Percentiles rank a stretch among this genome's conserved stretches.
phyloP scores from a whole-genome alignment of 1,140 invertebrate genomes.

The Eriosoma lanigerum region DNA sequence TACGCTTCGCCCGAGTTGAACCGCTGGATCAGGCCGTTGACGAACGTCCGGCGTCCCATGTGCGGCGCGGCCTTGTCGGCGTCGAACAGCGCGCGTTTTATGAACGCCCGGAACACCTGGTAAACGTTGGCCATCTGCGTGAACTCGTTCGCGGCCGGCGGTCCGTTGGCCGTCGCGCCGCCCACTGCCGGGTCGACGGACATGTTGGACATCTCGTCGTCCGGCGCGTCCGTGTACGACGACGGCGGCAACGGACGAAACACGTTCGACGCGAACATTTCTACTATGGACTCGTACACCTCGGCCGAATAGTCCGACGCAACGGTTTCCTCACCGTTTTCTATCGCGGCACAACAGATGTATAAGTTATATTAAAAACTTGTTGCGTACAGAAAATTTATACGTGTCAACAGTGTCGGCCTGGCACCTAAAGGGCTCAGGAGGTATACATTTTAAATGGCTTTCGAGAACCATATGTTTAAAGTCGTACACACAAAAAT shows the following conservation, averaged over 20 bases:
- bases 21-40: background rate
- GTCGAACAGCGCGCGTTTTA: background rate
- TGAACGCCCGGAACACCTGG: background rate
- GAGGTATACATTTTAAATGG: too few relatives aligned
- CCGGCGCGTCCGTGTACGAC: background rate
- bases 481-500: too few relatives aligned
- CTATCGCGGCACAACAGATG: too few relatives aligned
- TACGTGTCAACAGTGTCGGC: too few relatives aligned
- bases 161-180: background rate
- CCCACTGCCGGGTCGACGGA: too few relatives aligned
- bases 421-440: too few relatives aligned
- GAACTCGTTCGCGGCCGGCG: background rate
- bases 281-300: background rate
- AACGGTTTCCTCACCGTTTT: too few relatives aligned
- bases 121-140: background rate
- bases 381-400: too few relatives aligned
- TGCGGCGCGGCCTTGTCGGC: background rate
- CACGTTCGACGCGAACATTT: conserved; percentile 22
- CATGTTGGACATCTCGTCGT: background rate
- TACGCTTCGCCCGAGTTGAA: background rate
- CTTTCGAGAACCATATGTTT: too few relatives aligned
- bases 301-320: background rate
- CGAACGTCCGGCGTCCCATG: background rate
- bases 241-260: conserved; percentile 21
- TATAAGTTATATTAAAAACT: too few relatives aligned